These are phyloP conservation scores for Semaprochilodus insignis DNA, from an alignment of 2,797 vertebrate species.

Conservation along the genomic window DNA sequence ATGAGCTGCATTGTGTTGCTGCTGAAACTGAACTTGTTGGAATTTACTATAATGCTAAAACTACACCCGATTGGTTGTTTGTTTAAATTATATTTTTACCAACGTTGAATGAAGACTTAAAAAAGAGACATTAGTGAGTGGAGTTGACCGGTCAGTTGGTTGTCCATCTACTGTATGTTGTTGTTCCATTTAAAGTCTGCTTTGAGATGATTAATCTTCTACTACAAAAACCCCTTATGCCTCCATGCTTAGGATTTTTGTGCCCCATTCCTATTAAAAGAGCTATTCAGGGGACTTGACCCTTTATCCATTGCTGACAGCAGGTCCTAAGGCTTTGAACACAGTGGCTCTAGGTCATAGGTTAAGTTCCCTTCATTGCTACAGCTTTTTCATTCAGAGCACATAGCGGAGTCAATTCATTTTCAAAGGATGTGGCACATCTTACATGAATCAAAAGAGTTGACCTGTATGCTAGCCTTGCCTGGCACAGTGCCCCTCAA, in stretches of 20 bases:
- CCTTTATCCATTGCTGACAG: neutral
- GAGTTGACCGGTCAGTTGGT: neutral
- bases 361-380: conserved; percentile 4
- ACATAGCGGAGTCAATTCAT: neutral
- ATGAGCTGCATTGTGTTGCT: no score
- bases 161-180: neutral
- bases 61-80: no score
- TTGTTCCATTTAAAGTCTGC: neutral
- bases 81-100: no score
- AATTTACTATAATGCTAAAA: no score
- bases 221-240: no score
- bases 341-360: neutral
- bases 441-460: neutral
- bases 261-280: neutral
- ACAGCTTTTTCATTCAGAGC: neutral
- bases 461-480: neutral
- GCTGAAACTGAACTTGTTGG: no score
- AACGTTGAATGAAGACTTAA: no score
- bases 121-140: neutral
- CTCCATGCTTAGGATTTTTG: neutral
- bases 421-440: neutral
- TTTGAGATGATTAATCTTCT: no score
- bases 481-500: neutral
- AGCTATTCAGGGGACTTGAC: neutral
- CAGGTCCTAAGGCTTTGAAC: neutral